Percentiles rank a stretch among this genome's conserved stretches.
Evolutionary conservation across 1,140 invertebrate species (phyloP).

Genomic region (Cotesia glomerata): DNA sequence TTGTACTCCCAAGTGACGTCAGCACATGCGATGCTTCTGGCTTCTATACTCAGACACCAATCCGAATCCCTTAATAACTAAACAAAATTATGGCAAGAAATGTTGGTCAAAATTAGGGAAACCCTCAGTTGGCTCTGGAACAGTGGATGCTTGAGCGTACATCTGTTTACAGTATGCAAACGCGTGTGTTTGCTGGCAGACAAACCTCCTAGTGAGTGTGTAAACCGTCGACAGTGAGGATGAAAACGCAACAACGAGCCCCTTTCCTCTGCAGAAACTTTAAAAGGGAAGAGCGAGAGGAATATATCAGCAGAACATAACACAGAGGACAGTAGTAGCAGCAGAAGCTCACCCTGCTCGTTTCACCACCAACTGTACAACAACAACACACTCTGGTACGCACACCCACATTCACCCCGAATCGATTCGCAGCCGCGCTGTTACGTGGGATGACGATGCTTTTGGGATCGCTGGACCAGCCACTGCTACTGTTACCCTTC

Average conservation of each 20-base stretch:
- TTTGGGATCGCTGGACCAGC: conserved; percentile 28
- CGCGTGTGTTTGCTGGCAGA: background rate
- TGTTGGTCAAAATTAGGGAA: no score
- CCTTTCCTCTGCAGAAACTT: background rate
- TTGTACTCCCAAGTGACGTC: background rate
- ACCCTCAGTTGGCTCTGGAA: no score
- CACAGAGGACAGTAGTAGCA: background rate
- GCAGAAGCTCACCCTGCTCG: conserved; percentile 1
- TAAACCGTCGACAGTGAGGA: background rate
- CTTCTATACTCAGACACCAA: background rate
- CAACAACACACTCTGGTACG: conserved; percentile 34
- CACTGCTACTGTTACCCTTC: background rate
- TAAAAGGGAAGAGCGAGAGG: background rate
- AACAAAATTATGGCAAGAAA: background rate
- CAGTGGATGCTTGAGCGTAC: conserved; percentile 17
- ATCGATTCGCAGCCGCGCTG: conserved; percentile 28
- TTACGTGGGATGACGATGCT: conserved; percentile 17
- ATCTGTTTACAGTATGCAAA: conserved; percentile 27
- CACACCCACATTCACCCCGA: conserved; percentile 32
- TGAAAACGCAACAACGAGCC: background rate
- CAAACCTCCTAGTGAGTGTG: background rate
- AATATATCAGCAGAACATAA: background rate
- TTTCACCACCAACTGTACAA: background rate
- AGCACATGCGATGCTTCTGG: background rate
- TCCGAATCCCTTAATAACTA: background rate